A percentile compares a stretch with the other conserved stretches of the same genome.
Evolutionary conservation across 1,140 invertebrate genomes (phyloP).

Genomic region (Drosophila parabipectinata): DNA sequence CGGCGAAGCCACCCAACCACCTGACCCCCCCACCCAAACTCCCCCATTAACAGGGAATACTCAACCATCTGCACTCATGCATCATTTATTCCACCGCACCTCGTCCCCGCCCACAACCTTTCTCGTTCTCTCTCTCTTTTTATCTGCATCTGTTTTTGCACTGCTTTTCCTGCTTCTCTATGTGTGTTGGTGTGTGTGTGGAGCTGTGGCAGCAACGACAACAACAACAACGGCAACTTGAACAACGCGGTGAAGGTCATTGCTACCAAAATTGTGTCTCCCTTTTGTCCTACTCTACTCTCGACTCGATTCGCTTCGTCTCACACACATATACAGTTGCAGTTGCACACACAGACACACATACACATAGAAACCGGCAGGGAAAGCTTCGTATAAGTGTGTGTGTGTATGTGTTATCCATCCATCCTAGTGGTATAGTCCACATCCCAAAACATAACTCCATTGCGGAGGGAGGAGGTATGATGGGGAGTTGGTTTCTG

Average conservation of each 20-base stretch:
- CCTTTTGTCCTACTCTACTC: constrained; percentile 83
- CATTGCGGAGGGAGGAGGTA: constrained; percentile 3
- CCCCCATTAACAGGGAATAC: constrained; percentile 26
- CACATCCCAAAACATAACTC: constrained; percentile 52
- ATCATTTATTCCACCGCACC: constrained; percentile 59
- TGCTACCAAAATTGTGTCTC: constrained; percentile 84
- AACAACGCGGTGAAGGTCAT: constrained; percentile 84
- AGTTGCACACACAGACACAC: constrained; percentile 25
- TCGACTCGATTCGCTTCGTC: constrained; percentile 62
- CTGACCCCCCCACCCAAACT: background rate
- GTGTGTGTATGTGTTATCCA: constrained; percentile 31
- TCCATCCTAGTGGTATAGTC: constrained; percentile 67
- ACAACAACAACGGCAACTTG: constrained; percentile 74
- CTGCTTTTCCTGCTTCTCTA: constrained; percentile 46
- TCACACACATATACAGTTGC: constrained; percentile 31
- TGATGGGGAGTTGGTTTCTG: constrained; percentile 9
- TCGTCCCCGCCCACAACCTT: constrained; percentile 15
- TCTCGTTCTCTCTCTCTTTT: constrained; percentile 22
- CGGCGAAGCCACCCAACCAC: constrained; percentile 21
- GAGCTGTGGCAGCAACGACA: constrained; percentile 37
- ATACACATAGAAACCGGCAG: constrained; percentile 6
- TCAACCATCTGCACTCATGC: constrained; percentile 59
- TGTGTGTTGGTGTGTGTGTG: constrained; percentile 25
- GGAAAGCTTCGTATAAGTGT: constrained; percentile 34
- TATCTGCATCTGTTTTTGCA: constrained; percentile 52